Conservation (phyloP, 2,888 invertebrate species). For the Sesamia inferens region DNA sequence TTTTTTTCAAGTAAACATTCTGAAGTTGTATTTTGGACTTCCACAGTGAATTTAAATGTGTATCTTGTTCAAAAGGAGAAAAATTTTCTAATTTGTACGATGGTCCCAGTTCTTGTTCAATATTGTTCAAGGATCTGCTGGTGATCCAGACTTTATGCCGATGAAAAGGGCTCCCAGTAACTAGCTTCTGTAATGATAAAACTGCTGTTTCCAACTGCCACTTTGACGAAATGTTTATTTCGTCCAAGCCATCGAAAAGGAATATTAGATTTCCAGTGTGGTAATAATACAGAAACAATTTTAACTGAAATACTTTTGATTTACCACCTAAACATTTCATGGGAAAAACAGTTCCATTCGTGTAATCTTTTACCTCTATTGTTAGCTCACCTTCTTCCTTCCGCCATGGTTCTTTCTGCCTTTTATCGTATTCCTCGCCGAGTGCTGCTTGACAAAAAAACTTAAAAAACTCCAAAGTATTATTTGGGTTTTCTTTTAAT, state of each 20-base stretch:
- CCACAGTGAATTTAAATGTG: constrained; percentile 40
- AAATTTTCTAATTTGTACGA: constrained; percentile 45
- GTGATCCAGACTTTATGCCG: constrained; percentile 55
- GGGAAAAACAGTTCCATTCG: not conserved
- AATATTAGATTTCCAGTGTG: constrained; percentile 19
- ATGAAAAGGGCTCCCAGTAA: constrained; percentile 10
- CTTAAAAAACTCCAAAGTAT: not conserved
- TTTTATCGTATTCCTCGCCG: not conserved
- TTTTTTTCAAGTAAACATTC: constrained; percentile 15
- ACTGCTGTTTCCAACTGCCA: not conserved
- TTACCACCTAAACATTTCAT: constrained; percentile 1
- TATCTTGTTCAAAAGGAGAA: constrained; percentile 23
- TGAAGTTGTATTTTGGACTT: constrained; percentile 34
- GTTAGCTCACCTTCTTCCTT: not conserved
- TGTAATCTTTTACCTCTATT: constrained; percentile 11
- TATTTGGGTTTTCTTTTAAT: not conserved
- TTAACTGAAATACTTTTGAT: constrained; percentile 19
- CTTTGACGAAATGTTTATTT: constrained; percentile 7
- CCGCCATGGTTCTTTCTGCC: not conserved
- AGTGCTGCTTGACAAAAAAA: not conserved
- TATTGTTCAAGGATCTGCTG: constrained; percentile 47
- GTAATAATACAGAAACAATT: constrained; percentile 47
- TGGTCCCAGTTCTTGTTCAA: constrained; percentile 34
- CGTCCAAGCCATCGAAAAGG: constrained; percentile 28
- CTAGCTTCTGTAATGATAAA: constrained; percentile 10